These are phyloP conservation scores for Chaitophorus viminalis DNA, from an alignment of 2,888 invertebrate species.

Conservation along the genomic window DNA sequence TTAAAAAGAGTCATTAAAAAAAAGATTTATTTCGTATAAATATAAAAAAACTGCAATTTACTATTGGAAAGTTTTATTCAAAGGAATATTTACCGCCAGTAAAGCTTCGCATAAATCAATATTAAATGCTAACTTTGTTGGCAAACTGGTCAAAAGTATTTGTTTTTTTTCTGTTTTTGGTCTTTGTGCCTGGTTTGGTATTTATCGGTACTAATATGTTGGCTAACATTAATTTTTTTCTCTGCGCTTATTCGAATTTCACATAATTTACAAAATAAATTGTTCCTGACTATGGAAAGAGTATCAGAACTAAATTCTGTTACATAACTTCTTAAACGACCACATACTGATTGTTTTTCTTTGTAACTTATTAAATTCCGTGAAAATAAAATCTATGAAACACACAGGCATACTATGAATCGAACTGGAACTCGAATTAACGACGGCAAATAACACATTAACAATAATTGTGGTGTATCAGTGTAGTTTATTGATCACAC, in stretches of 20 bases:
- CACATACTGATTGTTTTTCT: background rate
- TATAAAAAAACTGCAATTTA: no score
- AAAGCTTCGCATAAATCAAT: constrained; percentile 7
- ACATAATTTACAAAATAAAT: background rate
- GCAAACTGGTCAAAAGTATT: background rate
- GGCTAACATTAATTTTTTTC: constrained; percentile 3
- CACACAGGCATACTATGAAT: no score
- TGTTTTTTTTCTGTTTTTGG: background rate
- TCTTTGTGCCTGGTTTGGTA: background rate
- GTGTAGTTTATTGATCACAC: no score
- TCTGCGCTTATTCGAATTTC: background rate
- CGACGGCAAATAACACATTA: no score
- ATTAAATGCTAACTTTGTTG: background rate
- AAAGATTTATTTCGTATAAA: no score
- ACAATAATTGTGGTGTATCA: no score
- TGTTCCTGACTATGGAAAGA: no score
- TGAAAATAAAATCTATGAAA: no score
- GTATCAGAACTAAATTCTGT: background rate
- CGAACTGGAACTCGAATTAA: no score
- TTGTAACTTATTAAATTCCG: constrained; percentile 1
- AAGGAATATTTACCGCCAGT: background rate
- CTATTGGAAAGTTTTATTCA: constrained; percentile 13
- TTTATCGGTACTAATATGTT: background rate
- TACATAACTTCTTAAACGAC: background rate
- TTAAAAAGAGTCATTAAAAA: no score